phyloP scores from a whole-genome alignment of 2,113 vertebrate species.

The Atlantisia rogersi region DNA sequence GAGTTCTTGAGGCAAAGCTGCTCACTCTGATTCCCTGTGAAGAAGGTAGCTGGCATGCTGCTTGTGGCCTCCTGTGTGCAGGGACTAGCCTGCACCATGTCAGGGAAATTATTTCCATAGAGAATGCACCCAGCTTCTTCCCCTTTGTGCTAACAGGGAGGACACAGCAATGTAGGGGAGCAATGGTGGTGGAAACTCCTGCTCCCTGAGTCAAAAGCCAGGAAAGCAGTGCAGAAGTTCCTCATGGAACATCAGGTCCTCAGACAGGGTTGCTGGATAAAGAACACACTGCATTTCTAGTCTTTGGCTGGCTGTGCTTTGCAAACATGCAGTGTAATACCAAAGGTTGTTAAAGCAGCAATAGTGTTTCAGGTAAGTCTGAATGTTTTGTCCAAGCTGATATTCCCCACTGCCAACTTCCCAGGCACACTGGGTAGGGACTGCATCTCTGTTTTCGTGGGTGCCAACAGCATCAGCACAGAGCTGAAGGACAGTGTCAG shows the following conservation, averaged over 20 bases:
- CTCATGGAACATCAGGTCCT: neutral
- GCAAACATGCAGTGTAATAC: neutral
- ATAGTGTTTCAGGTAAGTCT: accelerated
- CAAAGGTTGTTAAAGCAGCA: neutral
- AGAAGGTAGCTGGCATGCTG: neutral
- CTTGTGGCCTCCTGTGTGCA: neutral
- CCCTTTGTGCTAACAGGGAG: accelerated
- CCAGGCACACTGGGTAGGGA: neutral
- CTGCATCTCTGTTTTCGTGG: neutral
- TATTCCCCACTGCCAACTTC: neutral
- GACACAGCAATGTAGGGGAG: neutral
- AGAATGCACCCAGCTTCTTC: neutral
- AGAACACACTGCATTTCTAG: neutral
- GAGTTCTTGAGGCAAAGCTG: neutral
- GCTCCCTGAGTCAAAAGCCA: neutral
- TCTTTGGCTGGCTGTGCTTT: neutral
- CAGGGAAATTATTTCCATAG: neutral
- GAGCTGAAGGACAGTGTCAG: neutral
- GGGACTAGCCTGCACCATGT: accelerated
- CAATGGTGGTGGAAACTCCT: neutral
- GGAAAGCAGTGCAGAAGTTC: neutral
- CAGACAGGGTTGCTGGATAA: neutral
- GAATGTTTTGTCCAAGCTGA: neutral
- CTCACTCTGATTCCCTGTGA: neutral
- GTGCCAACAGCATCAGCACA: neutral